These are phyloP conservation scores for Diglossa cyanea DNA, from an alignment of 2,797 vertebrate species.

Conservation along the genomic window DNA sequence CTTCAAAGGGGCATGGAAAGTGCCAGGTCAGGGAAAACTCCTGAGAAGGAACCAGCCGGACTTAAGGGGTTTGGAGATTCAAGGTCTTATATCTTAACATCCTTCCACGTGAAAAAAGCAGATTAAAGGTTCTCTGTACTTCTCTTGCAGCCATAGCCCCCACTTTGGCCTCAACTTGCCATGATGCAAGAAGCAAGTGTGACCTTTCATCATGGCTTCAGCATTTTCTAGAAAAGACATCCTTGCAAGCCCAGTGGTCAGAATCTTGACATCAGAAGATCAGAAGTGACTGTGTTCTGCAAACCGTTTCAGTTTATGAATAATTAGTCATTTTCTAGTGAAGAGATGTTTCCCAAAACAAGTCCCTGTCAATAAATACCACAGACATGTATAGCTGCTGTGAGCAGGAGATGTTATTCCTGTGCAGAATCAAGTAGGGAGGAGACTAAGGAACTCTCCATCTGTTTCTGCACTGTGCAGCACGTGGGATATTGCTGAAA, in stretches of 20 bases:
- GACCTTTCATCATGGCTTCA: not conserved
- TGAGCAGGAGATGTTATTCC: constrained; percentile 23
- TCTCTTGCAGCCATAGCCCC: not conserved
- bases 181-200: not conserved
- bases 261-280: not conserved
- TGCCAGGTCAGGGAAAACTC: not conserved
- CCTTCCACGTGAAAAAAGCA: not conserved
- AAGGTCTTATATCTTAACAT: not conserved
- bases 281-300: not conserved
- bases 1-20: not conserved
- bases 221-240: not conserved
- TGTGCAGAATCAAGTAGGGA: not conserved
- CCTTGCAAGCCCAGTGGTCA: not conserved
- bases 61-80: not conserved
- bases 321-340: not conserved
- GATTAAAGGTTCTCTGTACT: not conserved
- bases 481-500: not conserved
- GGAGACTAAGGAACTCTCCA: constrained; percentile 54
- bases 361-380: constrained; percentile 4
- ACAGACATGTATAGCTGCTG: constrained; percentile 13
- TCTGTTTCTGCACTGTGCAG: constrained; percentile 28
- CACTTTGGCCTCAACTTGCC: not conserved
- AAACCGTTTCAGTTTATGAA: not conserved
- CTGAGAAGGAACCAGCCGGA: not conserved
- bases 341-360: constrained; percentile 9